Evolutionary conservation across 1,140 invertebrate genomes (phyloP), one percentile per base, ranked within the genome.

Genomic region (Centruroides vittatus): DNA sequence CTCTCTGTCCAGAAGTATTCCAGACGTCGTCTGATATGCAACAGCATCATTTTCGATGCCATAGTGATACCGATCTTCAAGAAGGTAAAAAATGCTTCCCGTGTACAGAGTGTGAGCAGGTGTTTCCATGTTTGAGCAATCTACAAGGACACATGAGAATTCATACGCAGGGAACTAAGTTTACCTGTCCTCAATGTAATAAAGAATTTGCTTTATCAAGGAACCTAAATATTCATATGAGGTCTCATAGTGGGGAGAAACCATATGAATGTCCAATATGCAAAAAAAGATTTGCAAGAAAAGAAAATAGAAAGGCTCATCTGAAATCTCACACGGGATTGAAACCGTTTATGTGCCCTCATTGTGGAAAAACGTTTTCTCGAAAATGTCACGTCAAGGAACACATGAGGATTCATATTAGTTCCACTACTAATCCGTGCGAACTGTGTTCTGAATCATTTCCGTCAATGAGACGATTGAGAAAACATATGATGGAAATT

Each of bases 111-210:
- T 75, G 74, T 65, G 70, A 70, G 9, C 65, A 73, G 58, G 72
- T 72, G 54, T 75, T 72, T 58, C 65, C 73, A 5, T 70, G 70
- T 47, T 55, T 70, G 12, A 69, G 68, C 59, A 72, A 70, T 59
- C 66, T 75, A 2, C 73, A 75, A 57, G 67, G 69, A 11, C 75
- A 76, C 61, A 64, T 74, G 54, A 67, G 68, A 23, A 69, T 70
- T 10, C 74, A 75, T 58, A 70, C 65, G 58, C 69, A 69, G 66
- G 71, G 71, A 55, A 51, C 57, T 3, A 47, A 51, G 8, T 64
- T 55, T 35, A 61, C 54, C 1, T 66, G 67, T 55, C 66, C 65
- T 46, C 60, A 64, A n/a, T 70, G 68, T 54, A 58, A 58, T 8
- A 68, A 69, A 47, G 66, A 69, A 34, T 68, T 68, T 34, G 66